Percentiles rank a stretch among this genome's conserved stretches.
Conservation (phyloP, 2,888 invertebrate genomes). For the Pandemis heparana region DNA sequence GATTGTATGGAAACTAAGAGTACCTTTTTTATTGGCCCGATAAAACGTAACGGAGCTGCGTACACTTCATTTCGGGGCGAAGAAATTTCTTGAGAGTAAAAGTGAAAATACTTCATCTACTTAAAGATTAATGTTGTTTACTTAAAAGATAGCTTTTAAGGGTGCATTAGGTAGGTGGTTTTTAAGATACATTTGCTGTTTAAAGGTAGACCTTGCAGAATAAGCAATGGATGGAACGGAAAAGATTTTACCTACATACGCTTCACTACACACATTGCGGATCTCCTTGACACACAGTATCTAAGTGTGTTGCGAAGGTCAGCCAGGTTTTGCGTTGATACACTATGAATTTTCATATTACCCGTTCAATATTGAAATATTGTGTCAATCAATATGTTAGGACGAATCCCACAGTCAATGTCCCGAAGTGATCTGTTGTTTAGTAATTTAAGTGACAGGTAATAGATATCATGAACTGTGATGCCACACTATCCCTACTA, state of each 20-base stretch:
- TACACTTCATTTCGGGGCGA: slow-evolving; percentile 33
- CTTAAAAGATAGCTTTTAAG: slow-evolving; percentile 12
- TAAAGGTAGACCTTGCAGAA: background rate
- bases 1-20: slow-evolving; percentile 36
- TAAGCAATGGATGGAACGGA: background rate
- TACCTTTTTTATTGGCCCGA: slow-evolving; percentile 32
- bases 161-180: background rate
- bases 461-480: too few relatives aligned
- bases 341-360: slow-evolving; percentile 11
- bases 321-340: slow-evolving; percentile 29
- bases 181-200: background rate
- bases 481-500: too few relatives aligned
- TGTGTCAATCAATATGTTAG: background rate
- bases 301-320: slow-evolving; percentile 30
- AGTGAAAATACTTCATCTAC: slow-evolving; percentile 31
- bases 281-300: slow-evolving; percentile 39
- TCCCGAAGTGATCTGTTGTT: too few relatives aligned
- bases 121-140: slow-evolving; percentile 3
- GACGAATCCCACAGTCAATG: background rate
- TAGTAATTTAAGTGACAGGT: too few relatives aligned
- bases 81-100: slow-evolving; percentile 23
- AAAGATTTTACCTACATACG: slow-evolving; percentile 2
- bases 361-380: slow-evolving; percentile 1
- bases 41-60: slow-evolving; percentile 30
- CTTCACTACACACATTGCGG: slow-evolving; percentile 14